Evolutionary conservation across 2,113 vertebrate species (phyloP), one percentile per base, ranked within the genome.

Genomic region (Takifugu flavidus): DNA sequence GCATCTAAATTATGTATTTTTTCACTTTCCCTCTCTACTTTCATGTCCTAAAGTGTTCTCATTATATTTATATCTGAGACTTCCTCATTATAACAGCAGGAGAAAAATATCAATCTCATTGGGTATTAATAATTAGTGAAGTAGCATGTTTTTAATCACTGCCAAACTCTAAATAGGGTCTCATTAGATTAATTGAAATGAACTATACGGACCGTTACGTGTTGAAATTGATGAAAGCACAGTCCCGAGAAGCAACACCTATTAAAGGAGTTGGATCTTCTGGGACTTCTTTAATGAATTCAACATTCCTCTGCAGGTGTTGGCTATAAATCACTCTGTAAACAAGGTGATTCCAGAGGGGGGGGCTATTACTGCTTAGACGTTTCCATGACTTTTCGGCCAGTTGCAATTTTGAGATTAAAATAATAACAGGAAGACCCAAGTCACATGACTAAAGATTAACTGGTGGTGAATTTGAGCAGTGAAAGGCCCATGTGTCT

Each of bases 271-370:
- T 25, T 31, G 31, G 49, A 10, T 59, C 60, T 52, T 61, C 3
- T 5, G 72, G 56, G 65, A 67, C 42, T 65, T 31, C 34, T 14
- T 13, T 15, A 49, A 53, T 12, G 2, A 72, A 74, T 76, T 67
- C 52, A 53, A 74, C 72, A 62, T 69, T 60, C 47, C 28, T 46
- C 34, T 0, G 3, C 8, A 29, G 53, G 55, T 20, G 34, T 62
- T 78, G 52, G 43, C 67, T 6, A 76, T 67, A 56, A 78, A 74
- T 85, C 68, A 78, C 28, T 15, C 3, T 39, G 63, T 53, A 59
- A 66, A 77, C 57, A 59, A 4, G 0, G 8, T 25, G 42, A 25
- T 49, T 59, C 39, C 13, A 47, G 25, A 60, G 42, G 66, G 59
- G 27, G 25, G 47, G 13, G 34, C 42, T 62, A 63, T 39, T 45